Percentiles rank a stretch among this genome's conserved stretches.
These are phyloP conservation scores for Scaptomyza reducta DNA, from an alignment of 2,888 invertebrate species.

Conservation along the genomic window DNA sequence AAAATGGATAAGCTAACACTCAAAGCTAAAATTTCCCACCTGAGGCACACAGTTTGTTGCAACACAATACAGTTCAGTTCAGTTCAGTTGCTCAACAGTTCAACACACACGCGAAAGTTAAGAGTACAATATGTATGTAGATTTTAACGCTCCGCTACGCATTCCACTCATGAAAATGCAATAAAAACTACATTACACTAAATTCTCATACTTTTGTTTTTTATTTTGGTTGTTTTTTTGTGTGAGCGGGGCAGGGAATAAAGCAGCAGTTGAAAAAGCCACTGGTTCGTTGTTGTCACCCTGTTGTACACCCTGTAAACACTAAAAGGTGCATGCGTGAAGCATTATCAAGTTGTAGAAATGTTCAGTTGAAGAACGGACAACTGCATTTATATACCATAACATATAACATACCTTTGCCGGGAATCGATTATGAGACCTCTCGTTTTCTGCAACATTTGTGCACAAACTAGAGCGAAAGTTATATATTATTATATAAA, in stretches of 20 bases:
- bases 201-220: slow-evolving; percentile 60
- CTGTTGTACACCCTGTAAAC: slow-evolving; percentile 3
- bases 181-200: slow-evolving; percentile 73
- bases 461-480: no score
- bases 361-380: no score
- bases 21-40: not conserved
- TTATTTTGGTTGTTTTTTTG: slow-evolving; percentile 32
- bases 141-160: slow-evolving; percentile 58
- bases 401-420: no score
- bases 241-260: not conserved
- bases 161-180: slow-evolving; percentile 69
- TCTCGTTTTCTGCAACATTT: no score
- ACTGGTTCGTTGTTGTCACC: slow-evolving; percentile 2
- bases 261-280: slow-evolving; percentile 3
- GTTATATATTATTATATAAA: no score
- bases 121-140: slow-evolving; percentile 12
- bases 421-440: no score
- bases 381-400: no score
- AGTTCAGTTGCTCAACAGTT: not conserved
- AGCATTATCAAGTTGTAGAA: not conserved
- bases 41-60: not conserved
- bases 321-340: no score
- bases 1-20: slow-evolving; percentile 5
- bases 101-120: not conserved
- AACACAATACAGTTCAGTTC: not conserved